Evolutionary conservation across 1,140 invertebrate genomes (phyloP).

Genomic region (Mycetomoellerius zeteki): DNA sequence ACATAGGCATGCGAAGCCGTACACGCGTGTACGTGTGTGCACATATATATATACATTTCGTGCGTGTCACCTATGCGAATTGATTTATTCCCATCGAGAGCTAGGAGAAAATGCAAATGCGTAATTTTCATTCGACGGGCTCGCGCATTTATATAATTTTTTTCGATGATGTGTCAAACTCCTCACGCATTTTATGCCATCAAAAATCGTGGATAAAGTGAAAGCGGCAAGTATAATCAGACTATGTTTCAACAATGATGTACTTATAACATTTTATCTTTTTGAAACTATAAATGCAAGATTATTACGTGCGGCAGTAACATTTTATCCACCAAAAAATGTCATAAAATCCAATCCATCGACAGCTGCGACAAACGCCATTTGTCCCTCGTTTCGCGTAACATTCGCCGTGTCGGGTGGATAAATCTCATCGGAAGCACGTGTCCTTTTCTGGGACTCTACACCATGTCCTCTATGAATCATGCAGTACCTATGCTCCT

Average conservation of each 20-base stretch:
- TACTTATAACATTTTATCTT: background rate
- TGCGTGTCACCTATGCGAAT: conserved; percentile 66
- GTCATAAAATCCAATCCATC: conserved; percentile 42
- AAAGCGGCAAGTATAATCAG: background rate
- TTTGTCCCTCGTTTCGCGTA: conserved; percentile 67
- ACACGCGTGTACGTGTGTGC: conserved; percentile 27
- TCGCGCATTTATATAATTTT: conserved; percentile 22
- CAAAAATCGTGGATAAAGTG: background rate
- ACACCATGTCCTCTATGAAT: conserved; percentile 78
- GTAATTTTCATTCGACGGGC: conserved; percentile 72
- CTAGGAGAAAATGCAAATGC: conserved; percentile 71
- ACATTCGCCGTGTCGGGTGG: conserved; percentile 39
- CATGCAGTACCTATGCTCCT: conserved; percentile 78
- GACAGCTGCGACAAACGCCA: conserved; percentile 49
- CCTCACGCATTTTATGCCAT: background rate
- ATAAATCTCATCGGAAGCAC: conserved; percentile 75
- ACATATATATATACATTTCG: conserved; percentile 18
- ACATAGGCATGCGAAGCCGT: conserved; percentile 25
- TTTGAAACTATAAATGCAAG: background rate
- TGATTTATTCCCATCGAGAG: conserved; percentile 79
- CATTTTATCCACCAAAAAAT: background rate
- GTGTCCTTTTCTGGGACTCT: conserved; percentile 63
- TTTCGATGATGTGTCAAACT: background rate
- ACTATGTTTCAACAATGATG: background rate
- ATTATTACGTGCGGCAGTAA: conserved; percentile 7